Percentiles rank a stretch among this genome's conserved stretches.
These are phyloP conservation scores for Loxodonta africana DNA, from an alignment of 2,113 vertebrate species.

Conservation along the genomic window DNA sequence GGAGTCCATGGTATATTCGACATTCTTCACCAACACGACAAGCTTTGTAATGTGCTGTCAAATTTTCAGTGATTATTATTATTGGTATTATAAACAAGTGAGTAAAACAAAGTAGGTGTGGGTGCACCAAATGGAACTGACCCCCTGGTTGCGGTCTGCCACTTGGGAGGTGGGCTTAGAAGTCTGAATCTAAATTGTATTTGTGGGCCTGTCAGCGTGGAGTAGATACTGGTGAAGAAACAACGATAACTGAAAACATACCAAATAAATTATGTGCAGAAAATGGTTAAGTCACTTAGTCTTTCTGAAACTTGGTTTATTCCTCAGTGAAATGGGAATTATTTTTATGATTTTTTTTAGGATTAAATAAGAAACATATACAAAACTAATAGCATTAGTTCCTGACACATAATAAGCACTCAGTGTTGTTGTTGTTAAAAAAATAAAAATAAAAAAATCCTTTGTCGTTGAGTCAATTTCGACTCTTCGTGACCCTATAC, in stretches of 20 bases:
- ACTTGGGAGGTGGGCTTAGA: background rate
- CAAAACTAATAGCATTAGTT: background rate
- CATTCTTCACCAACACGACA: no score
- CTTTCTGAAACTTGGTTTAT: slow-evolving; percentile 53
- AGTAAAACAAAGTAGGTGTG: background rate
- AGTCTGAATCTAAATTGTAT: background rate
- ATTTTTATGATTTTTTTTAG: slow-evolving; percentile 39
- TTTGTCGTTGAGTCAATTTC: background rate
- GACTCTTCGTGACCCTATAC: background rate
- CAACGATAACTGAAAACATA: background rate
- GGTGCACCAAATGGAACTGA: background rate
- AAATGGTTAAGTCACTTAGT: slow-evolving; percentile 15
- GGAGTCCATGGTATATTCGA: no score
- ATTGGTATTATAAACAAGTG: background rate
- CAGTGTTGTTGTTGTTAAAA: background rate
- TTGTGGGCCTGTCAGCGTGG: background rate
- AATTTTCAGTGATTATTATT: background rate
- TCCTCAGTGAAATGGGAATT: slow-evolving; percentile 46
- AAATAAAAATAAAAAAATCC: no score
- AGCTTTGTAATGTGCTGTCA: background rate
- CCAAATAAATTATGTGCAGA: background rate
- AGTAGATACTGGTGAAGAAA: background rate
- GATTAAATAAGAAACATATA: background rate
- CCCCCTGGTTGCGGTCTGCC: background rate
- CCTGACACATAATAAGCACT: background rate